phyloP scores from a whole-genome alignment of 2,888 invertebrate species.

The Formica aserva region DNA sequence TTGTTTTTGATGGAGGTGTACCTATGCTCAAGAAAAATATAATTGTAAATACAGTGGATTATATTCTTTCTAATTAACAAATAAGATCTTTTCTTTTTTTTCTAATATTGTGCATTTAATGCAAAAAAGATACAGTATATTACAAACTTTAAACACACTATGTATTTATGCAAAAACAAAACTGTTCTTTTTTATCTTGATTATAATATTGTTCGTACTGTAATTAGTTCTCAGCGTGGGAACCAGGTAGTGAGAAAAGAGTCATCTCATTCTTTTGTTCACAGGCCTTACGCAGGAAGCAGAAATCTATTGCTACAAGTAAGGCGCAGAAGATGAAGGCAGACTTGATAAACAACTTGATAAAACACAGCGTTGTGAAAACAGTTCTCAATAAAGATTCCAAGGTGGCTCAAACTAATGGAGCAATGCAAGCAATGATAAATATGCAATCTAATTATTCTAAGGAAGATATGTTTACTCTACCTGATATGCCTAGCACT shows the following conservation, averaged over 20 bases:
- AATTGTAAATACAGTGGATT: constrained; percentile 89
- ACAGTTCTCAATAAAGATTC: constrained; percentile 87
- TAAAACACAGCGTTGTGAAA: constrained; percentile 93
- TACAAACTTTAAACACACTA: constrained; percentile 46
- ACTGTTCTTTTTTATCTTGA: constrained; percentile 77
- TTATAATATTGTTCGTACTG: constrained; percentile 79
- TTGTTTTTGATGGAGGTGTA: constrained; percentile 99
- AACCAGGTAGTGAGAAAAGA: constrained; percentile 82
- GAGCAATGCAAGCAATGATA: constrained; percentile 53
- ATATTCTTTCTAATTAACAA: neutral
- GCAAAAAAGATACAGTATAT: constrained; percentile 18
- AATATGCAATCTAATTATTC: constrained; percentile 60
- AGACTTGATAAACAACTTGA: constrained; percentile 92
- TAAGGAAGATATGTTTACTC: constrained; percentile 88
- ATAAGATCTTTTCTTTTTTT: neutral
- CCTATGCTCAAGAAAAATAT: constrained; percentile 97
- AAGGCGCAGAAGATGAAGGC: constrained; percentile 89
- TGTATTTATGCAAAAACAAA: constrained; percentile 64
- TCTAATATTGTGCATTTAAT: constrained; percentile 32
- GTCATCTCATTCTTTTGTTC: constrained; percentile 78
- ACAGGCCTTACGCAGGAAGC: constrained; percentile 92
- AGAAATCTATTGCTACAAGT: constrained; percentile 88
- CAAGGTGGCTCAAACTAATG: constrained; percentile 85
- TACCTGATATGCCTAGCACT: constrained; percentile 86
- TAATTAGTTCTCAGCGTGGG: constrained; percentile 80